Percentiles rank a stretch among this genome's conserved stretches.
Evolutionary conservation across 1,140 invertebrate genomes (phyloP).

Genomic region (Leptinotarsa lineolata): DNA sequence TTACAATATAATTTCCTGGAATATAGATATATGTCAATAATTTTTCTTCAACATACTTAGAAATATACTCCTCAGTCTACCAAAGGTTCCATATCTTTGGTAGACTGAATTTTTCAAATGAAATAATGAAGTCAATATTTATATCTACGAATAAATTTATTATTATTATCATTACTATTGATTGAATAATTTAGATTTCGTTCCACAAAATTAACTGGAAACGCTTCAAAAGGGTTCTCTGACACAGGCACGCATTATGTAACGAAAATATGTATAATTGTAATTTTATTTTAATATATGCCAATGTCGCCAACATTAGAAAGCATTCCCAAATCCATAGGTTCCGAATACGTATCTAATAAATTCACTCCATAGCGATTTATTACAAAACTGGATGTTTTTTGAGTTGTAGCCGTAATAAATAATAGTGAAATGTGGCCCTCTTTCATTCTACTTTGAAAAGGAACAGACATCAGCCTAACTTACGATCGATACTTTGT

Average conservation of each 20-base stretch:
- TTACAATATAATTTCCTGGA: too few species aligned
- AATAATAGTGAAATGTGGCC: conserved; percentile 22
- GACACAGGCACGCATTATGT: background rate
- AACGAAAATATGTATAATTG: background rate
- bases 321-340: background rate
- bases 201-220: too few species aligned
- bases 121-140: too few species aligned
- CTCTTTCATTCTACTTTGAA: conserved; percentile 16
- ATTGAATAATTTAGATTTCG: too few species aligned
- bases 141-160: too few species aligned
- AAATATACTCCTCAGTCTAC: too few species aligned
- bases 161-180: too few species aligned
- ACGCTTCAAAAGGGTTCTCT: too few species aligned
- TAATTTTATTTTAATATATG: conserved; percentile 4
- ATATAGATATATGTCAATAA: too few species aligned
- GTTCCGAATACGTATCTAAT: background rate
- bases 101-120: too few species aligned
- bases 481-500: conserved; percentile 25
- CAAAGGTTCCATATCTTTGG: too few species aligned
- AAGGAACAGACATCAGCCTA: conserved; percentile 20
- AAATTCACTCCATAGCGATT: background rate
- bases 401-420: conserved; percentile 3
- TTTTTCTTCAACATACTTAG: too few species aligned
- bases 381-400: conserved; percentile 12
- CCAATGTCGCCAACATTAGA: background rate